A percentile compares a stretch with the other conserved stretches of the same genome.
Conservation (phyloP, 1,140 invertebrate species). For the Trichogramma pretiosum region DNA sequence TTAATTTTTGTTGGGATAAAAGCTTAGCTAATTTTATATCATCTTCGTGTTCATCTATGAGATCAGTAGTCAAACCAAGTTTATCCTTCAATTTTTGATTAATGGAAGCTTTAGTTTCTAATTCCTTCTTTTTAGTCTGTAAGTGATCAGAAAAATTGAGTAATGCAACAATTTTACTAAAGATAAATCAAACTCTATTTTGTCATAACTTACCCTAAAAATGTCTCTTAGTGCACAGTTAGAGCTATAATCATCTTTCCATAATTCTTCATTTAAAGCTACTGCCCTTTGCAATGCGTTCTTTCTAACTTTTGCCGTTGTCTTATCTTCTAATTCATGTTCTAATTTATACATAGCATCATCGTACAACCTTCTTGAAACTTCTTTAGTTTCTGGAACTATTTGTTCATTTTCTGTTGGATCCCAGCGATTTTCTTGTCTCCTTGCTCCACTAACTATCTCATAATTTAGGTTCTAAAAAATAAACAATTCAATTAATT, state of each 20-base stretch:
- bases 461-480: slow-evolving; percentile 93
- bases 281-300: slow-evolving; percentile 66
- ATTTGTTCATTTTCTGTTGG: slow-evolving; percentile 92
- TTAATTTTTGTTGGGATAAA: slow-evolving; percentile 34
- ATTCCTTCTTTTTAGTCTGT: slow-evolving; percentile 65
- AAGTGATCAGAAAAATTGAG: slow-evolving; percentile 19
- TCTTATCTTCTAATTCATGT: slow-evolving; percentile 76
- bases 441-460: slow-evolving; percentile 84
- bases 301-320: slow-evolving; percentile 59
- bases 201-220: slow-evolving; percentile 70
- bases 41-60: slow-evolving; percentile 70
- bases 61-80: slow-evolving; percentile 65
- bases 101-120: slow-evolving; percentile 56
- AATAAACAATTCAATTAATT: slow-evolving; percentile 17
- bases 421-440: slow-evolving; percentile 98
- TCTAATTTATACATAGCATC: slow-evolving; percentile 97
- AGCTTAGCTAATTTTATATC: slow-evolving; percentile 71
- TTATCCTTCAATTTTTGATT: slow-evolving; percentile 69
- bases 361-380: slow-evolving; percentile 75
- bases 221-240: slow-evolving; percentile 72
- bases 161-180: neutral
- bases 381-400: slow-evolving; percentile 81
- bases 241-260: slow-evolving; percentile 84
- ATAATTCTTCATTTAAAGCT: slow-evolving; percentile 65
- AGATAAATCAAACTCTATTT: neutral